Evolutionary conservation across 2,113 vertebrate species (phyloP).

Genomic region (Lamprotornis superbus): DNA sequence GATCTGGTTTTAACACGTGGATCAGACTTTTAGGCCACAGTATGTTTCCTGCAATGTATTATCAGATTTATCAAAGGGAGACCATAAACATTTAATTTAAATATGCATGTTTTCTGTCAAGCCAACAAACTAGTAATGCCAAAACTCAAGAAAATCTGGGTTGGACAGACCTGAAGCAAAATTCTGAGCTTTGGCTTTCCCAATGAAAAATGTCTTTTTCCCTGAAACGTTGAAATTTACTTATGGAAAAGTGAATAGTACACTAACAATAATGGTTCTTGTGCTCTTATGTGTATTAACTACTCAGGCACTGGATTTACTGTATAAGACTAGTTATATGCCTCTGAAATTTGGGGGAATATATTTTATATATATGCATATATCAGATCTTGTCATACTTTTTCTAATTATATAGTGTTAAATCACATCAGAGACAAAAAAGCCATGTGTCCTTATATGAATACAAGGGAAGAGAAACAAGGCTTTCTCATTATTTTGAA

Average conservation of each 20-base stretch:
- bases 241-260: neutral
- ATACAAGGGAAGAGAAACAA: neutral
- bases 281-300: neutral
- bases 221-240: neutral
- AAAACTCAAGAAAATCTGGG: neutral
- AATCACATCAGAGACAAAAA: neutral
- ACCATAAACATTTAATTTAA: neutral
- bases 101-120: neutral
- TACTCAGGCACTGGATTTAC: neutral
- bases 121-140: neutral
- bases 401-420: neutral
- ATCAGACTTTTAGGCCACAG: neutral
- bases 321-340: neutral
- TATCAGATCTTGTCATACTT: neutral
- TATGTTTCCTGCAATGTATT: neutral
- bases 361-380: neutral
- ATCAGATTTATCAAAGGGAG: constrained; percentile 1
- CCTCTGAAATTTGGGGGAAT: neutral
- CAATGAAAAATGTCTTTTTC: neutral
- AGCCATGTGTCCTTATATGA: neutral
- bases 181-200: neutral
- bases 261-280: neutral
- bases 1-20: neutral
- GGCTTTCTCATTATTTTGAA: neutral
- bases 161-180: neutral